These are phyloP conservation scores for Caenorhabditis angaria DNA, from an alignment of 2,888 invertebrate species.

Conservation along the genomic window DNA sequence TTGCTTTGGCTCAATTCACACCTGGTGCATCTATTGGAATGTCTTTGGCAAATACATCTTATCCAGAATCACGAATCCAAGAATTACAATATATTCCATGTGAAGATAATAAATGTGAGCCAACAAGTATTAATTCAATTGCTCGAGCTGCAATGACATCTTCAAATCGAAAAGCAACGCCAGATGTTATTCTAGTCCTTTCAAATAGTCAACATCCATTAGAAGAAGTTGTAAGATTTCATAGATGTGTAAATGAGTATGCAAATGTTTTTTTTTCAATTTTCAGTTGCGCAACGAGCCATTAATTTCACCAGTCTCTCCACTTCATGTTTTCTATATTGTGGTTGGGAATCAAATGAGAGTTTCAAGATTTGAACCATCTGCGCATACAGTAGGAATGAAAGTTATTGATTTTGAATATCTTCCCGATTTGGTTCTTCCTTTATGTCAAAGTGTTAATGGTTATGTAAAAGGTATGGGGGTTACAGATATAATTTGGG, in stretches of 20 bases:
- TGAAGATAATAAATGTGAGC: constrained; percentile 26
- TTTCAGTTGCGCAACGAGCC: constrained; percentile 52
- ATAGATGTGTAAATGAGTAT: background rate
- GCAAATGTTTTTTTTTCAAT: background rate
- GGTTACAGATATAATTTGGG: background rate
- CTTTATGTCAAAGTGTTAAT: constrained; percentile 63
- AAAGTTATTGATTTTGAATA: constrained; percentile 61
- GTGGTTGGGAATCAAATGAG: constrained; percentile 46
- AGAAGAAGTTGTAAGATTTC: constrained; percentile 52
- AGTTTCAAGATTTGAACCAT: constrained; percentile 49
- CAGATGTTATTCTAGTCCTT: constrained; percentile 64
- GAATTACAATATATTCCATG: constrained; percentile 31
- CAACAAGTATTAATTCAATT: constrained; percentile 50
- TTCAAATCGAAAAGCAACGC: constrained; percentile 57
- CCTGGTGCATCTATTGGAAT: constrained; percentile 58
- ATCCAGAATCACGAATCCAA: constrained; percentile 24
- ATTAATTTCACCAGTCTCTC: constrained; percentile 63
- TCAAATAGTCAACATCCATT: constrained; percentile 56
- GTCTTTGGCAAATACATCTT: constrained; percentile 24
- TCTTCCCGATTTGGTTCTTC: constrained; percentile 54
- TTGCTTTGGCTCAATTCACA: constrained; percentile 66
- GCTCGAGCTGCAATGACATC: constrained; percentile 34
- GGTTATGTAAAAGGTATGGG: constrained; percentile 52
- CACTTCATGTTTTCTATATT: constrained; percentile 67
- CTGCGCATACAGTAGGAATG: constrained; percentile 55